Evolutionary conservation across 2,888 invertebrate genomes (phyloP).

Genomic region (Oscheius sp.): DNA sequence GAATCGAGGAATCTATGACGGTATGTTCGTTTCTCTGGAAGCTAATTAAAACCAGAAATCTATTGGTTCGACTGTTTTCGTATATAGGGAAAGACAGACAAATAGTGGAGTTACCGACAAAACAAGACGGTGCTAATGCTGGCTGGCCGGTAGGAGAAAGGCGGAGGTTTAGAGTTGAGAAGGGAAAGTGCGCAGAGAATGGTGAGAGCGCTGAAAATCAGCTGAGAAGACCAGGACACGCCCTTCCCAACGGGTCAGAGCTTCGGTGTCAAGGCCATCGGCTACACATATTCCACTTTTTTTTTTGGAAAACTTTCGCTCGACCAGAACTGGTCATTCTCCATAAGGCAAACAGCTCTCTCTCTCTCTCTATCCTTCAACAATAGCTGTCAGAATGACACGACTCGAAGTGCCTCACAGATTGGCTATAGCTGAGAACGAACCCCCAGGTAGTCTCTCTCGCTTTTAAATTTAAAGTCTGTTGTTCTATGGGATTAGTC

Average conservation of each 20-base stretch:
- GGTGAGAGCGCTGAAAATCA: conserved; percentile 16
- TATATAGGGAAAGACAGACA: conserved; percentile 20
- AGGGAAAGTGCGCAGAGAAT: background rate
- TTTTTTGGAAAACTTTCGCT: too few relatives aligned
- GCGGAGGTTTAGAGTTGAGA: too few relatives aligned
- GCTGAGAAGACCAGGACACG: conserved; percentile 9
- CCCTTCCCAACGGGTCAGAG: background rate
- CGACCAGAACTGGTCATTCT: background rate
- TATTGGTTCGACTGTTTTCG: too few relatives aligned
- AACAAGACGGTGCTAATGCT: conserved; percentile 20
- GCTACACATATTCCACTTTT: background rate
- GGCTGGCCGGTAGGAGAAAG: background rate
- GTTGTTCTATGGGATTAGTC: background rate
- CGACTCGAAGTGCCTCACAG: conserved; percentile 46
- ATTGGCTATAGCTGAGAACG: conserved; percentile 45
- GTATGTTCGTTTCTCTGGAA: background rate
- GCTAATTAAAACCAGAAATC: too few relatives aligned
- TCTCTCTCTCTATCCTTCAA: background rate
- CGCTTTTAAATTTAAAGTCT: background rate
- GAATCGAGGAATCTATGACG: background rate
- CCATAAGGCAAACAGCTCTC: background rate
- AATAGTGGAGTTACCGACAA: conserved; percentile 22
- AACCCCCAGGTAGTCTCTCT: conserved; percentile 44
- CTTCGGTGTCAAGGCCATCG: conserved; percentile 14
- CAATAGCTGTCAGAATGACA: conserved; percentile 20